Conservation (phyloP, 2,888 invertebrate species). For the Leistus spinibarbis region DNA sequence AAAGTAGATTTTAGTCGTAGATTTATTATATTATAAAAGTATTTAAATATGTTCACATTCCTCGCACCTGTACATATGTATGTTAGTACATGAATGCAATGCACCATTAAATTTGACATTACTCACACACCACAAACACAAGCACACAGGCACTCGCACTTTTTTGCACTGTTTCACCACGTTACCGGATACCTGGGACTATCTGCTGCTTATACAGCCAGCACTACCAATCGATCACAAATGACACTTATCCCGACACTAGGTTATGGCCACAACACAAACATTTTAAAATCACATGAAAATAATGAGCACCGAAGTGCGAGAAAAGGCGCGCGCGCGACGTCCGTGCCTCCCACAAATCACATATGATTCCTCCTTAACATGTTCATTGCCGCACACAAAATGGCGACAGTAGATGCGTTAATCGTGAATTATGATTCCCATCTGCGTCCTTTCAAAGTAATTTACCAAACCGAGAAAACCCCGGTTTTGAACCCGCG, state of each 20-base stretch:
- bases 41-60: slow-evolving; percentile 26
- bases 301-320: slow-evolving; percentile 3
- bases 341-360: background rate
- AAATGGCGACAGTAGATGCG: background rate
- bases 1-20: slow-evolving; percentile 27
- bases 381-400: background rate
- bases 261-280: background rate
- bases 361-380: background rate
- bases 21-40: slow-evolving; percentile 20
- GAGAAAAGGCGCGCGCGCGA: slow-evolving; percentile 9
- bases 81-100: slow-evolving; percentile 21
- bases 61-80: slow-evolving; percentile 35
- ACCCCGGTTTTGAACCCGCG: background rate
- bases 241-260: background rate
- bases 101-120: too few species aligned
- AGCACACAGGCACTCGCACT: background rate
- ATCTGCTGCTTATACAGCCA: background rate
- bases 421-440: background rate
- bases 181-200: background rate
- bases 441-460: background rate
- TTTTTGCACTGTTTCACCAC: background rate
- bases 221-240: background rate
- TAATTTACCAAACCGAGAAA: background rate
- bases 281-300: background rate
- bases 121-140: background rate